Conservation (phyloP, 2,797 vertebrate genomes). For the Scolopax rusticola region DNA sequence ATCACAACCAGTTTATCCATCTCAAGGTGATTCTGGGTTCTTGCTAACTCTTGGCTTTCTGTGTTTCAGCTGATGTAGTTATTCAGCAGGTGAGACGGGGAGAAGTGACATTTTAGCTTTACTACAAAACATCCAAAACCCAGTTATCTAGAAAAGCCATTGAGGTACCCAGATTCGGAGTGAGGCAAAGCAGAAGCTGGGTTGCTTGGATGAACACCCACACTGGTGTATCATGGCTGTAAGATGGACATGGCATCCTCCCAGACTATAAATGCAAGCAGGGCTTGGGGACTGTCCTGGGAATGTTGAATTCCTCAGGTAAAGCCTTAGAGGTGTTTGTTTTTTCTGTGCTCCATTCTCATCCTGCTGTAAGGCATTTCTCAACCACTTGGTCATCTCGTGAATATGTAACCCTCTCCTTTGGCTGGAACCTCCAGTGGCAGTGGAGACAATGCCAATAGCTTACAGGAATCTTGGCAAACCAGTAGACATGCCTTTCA, state of each 20-base stretch:
- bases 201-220: neutral
- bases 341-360: neutral
- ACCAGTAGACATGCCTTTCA: neutral
- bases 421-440: neutral
- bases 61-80: neutral
- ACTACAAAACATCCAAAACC: neutral
- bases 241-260: neutral
- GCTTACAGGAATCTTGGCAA: slow-evolving; percentile 8
- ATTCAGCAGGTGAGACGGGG: neutral
- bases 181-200: neutral
- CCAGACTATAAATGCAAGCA: neutral
- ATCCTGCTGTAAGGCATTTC: neutral
- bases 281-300: neutral
- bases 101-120: neutral
- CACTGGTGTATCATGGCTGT: neutral
- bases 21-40: neutral
- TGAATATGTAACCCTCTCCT: neutral
- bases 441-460: neutral
- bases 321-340: neutral
- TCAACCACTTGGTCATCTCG: neutral
- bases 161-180: neutral
- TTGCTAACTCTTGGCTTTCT: neutral
- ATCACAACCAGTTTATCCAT: neutral
- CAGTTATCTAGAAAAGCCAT: neutral
- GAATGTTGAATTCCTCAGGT: neutral